A percentile compares a stretch with the other conserved stretches of the same genome.
These are phyloP conservation scores for Ditylenchus weischeri DNA, from an alignment of 2,888 invertebrate genomes.

Conservation along the genomic window DNA sequence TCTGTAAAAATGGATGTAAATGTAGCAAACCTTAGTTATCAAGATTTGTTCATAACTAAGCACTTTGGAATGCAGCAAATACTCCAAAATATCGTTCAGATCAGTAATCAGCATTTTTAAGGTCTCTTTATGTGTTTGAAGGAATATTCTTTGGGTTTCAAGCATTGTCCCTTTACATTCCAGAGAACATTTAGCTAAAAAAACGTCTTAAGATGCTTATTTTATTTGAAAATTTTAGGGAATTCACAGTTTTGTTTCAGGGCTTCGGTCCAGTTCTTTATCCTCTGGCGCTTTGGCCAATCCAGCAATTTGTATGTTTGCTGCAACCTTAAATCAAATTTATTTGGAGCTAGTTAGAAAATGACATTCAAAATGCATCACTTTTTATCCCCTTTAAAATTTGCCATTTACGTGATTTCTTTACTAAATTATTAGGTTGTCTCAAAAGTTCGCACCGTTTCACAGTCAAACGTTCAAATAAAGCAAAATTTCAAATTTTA, in stretches of 20 bases:
- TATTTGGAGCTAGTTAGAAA: not conserved
- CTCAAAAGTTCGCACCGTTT: too few relatives aligned
- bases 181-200: not conserved
- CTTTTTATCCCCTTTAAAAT: too few relatives aligned
- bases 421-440: too few relatives aligned
- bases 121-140: constrained; percentile 13
- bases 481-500: too few relatives aligned
- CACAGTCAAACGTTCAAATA: too few relatives aligned
- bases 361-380: too few relatives aligned
- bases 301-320: too few relatives aligned
- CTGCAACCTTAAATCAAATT: constrained; percentile 4
- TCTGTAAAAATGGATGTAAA: too few relatives aligned
- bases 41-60: not conserved
- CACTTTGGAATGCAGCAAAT: constrained; percentile 1
- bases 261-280: too few relatives aligned
- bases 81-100: constrained; percentile 8
- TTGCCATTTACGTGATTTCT: too few relatives aligned
- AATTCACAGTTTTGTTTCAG: too few relatives aligned
- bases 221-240: not conserved
- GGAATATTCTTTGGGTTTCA: not conserved
- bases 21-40: constrained; percentile 1
- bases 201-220: not conserved
- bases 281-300: too few relatives aligned
- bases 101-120: not conserved
- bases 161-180: not conserved